These are phyloP conservation scores for Bombus soroeensis DNA, from an alignment of 1,140 invertebrate species.

Conservation along the genomic window DNA sequence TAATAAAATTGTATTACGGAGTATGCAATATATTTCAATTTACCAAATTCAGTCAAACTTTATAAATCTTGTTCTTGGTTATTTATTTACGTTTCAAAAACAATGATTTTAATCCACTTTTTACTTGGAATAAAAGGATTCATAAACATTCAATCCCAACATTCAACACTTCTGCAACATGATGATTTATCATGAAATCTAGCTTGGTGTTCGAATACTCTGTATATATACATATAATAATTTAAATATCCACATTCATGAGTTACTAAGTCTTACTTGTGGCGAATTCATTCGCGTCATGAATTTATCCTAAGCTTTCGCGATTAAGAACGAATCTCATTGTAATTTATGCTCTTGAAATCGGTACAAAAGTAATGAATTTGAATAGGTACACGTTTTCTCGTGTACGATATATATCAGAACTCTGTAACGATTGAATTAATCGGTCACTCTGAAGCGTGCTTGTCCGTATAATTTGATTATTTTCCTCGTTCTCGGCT, in stretches of 20 bases:
- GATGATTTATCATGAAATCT: neutral
- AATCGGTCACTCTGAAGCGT: slow-evolving; percentile 26
- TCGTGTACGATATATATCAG: neutral
- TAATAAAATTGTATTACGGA: no score
- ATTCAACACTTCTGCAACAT: neutral
- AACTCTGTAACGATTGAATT: slow-evolving; percentile 36
- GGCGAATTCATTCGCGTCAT: neutral
- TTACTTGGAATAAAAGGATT: no score
- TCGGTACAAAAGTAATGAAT: neutral
- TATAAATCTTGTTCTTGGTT: no score
- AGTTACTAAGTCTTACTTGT: neutral
- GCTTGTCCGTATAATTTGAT: slow-evolving; percentile 45
- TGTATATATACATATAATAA: neutral
- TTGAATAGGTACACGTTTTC: slow-evolving; percentile 5
- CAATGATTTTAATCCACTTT: no score
- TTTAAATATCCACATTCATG: no score
- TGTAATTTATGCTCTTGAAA: neutral
- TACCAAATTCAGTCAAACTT: neutral
- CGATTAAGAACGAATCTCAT: neutral
- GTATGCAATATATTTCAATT: neutral
- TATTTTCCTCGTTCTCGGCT: slow-evolving; percentile 45
- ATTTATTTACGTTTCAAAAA: no score
- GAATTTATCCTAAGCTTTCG: neutral
- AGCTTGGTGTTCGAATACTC: neutral
- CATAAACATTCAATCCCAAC: no score